These are phyloP conservation scores for Tetramorium alpestre DNA, from an alignment of 1,140 invertebrate species.

Conservation along the genomic window DNA sequence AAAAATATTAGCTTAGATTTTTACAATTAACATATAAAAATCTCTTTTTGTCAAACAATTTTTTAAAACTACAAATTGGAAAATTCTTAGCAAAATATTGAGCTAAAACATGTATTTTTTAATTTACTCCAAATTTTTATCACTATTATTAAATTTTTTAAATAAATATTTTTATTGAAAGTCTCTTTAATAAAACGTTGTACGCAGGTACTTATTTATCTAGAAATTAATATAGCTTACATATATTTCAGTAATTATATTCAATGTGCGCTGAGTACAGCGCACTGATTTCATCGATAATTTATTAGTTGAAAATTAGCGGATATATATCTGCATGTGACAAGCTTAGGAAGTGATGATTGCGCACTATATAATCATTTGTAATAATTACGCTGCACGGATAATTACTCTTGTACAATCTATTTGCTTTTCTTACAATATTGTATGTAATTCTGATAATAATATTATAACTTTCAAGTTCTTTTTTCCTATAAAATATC, in stretches of 20 bases:
- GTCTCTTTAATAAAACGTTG: neutral
- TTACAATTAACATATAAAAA: neutral
- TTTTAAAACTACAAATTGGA: neutral
- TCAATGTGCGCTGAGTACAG: neutral
- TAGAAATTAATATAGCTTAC: neutral
- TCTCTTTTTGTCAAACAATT: neutral
- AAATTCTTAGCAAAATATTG: neutral
- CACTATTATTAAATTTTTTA: neutral
- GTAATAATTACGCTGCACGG: neutral
- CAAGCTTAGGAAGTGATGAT: conserved; percentile 16
- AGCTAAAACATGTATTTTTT: neutral
- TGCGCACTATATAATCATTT: neutral
- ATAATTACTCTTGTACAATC: conserved; percentile 10
- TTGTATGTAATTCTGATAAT: neutral
- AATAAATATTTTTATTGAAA: neutral
- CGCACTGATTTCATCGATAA: conserved; percentile 32
- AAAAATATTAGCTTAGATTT: conserved; percentile 1
- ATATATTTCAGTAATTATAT: conserved; percentile 38
- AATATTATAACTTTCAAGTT: neutral
- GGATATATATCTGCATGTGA: conserved; percentile 28
- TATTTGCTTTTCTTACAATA: neutral
- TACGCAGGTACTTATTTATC: neutral
- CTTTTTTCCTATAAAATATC: neutral
- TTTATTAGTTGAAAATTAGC: conserved; percentile 39
- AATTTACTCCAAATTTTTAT: neutral